Evolutionary conservation across 2,888 invertebrate species (phyloP), one percentile per base, ranked within the genome.

Genomic region (Drosophila setosimentum): DNA sequence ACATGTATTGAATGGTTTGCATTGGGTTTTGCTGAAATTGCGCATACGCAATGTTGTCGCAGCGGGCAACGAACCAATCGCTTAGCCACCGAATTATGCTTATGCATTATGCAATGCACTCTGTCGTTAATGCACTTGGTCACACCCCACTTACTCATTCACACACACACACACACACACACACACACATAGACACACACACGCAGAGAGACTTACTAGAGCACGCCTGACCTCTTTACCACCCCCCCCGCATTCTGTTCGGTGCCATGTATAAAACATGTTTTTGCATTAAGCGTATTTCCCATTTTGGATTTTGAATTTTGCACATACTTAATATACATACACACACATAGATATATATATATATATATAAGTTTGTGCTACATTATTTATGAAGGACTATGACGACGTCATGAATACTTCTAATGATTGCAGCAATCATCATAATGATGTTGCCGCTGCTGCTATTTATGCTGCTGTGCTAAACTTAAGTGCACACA

Each of bases 231-330:
- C 53, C 53, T 53, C 53, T 18, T 33, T 53, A 18, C 51, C 32
- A 11, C 33, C 58, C 58, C 21, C 13, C n/a, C 13, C 33, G 40
- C 29, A 33, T 27, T 18, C 27, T 3, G 21, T 42, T 16, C 10
- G 5, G 67, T 65, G 55, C 55, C 73, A 85, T 80, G 80, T 86
- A 70, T 88, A 73, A 86, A 88, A 80, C 69, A 88, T 88, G 78
- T 63, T 72, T 70, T 73, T 73, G 78, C 83, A 88, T 84, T 85
- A 86, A 88, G 73, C 73, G 67, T 65, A 69, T 75, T 76, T 79
- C 67, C 48, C 76, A 70, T 79, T 78, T 75, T 67, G 80, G 63
- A 79, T 75, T 78, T 73, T 58, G 53, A 77, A 72, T 76, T 77
- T 76, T 76, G 45, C 42, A 45, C 75, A 63, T 27, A 60, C 42